Evolutionary conservation across 2,888 invertebrate genomes (phyloP), one percentile per base, ranked within the genome.

Genomic region (Nesidiocoris tenuis): DNA sequence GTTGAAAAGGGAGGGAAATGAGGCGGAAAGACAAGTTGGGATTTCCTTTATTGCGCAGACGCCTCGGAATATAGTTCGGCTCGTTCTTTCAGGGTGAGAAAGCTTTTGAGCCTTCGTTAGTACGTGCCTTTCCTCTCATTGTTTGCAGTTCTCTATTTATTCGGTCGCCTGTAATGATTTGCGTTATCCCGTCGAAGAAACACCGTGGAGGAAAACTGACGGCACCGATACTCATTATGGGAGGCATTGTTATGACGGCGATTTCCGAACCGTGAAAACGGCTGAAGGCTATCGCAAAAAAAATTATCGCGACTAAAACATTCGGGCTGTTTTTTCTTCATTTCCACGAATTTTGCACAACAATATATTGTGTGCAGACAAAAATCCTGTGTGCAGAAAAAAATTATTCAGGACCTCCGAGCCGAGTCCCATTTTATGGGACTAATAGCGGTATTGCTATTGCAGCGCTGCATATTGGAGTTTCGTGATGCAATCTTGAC

Each of bases 21-120:
- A 70, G 70, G 59, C 57, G 59, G 70, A 70, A 70, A 70, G 70
- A 70, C 56, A 70, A 70, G 70, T 70, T 70, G 70, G 59, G 70
- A 59, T 59, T 59, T 59, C 54, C 59, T 59, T 59, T 70, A 59
- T 70, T 23, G 70, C 59, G 70, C 22, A 54, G 70, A 25, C 59
- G 57, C 59, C 54, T 65, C 25, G 17, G 18, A 39, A 39, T 39
- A 39, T 39, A 39, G 39, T 39, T n/a, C 39, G 59, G 56, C 5
- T 23, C 25, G 24, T 70, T 70, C 59, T 70, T 25, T 63, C 63
- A 63, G 21, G 39, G 5, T 39, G 56, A 54, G 67, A 67, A 39
- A 55, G 70, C 59, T 70, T 70, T 70, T 56, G 21, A 21, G 70
- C 70, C 70, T 70, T 70, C 70, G 70, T 70, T 70, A 70, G 70